Conservation (phyloP, 2,797 vertebrate genomes). For the Pangasius djambal region DNA sequence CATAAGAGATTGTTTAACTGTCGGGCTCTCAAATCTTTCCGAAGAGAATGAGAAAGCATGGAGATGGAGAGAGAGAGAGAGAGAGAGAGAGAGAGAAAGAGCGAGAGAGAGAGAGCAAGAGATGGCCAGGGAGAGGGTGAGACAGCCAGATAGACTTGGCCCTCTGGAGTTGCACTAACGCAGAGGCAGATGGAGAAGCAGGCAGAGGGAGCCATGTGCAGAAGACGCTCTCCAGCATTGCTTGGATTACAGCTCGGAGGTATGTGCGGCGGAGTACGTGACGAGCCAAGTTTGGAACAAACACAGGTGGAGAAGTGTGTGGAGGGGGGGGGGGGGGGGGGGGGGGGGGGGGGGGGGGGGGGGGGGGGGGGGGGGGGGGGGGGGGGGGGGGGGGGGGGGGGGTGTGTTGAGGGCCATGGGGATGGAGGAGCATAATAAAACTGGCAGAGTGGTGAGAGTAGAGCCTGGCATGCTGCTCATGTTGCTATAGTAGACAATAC, state of each 20-base stretch:
- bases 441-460: conserved; percentile 26
- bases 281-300: conserved; percentile 36
- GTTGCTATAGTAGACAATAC: conserved; percentile 22
- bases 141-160: conserved; percentile 18
- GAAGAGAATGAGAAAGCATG: conserved; percentile 9
- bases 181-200: conserved; percentile 42
- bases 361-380: too few relatives aligned
- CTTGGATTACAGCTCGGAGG: conserved; percentile 50
- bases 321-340: too few relatives aligned
- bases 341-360: too few relatives aligned
- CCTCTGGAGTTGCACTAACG: conserved; percentile 19
- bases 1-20: conserved; percentile 44
- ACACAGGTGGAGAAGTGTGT: conserved; percentile 20
- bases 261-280: conserved; percentile 9
- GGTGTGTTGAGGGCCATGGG: conserved; percentile 21
- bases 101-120: not conserved
- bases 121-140: conserved; percentile 2
- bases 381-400: too few relatives aligned
- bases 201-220: conserved; percentile 32
- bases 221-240: conserved; percentile 39
- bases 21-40: conserved; percentile 16
- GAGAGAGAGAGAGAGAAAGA: not conserved
- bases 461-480: not conserved
- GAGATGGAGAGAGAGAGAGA: not conserved
- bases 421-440: conserved; percentile 36